Percentiles rank a stretch among this genome's conserved stretches.
phyloP scores from a whole-genome alignment of 2,113 vertebrate species.

The Muscicapa adusta region DNA sequence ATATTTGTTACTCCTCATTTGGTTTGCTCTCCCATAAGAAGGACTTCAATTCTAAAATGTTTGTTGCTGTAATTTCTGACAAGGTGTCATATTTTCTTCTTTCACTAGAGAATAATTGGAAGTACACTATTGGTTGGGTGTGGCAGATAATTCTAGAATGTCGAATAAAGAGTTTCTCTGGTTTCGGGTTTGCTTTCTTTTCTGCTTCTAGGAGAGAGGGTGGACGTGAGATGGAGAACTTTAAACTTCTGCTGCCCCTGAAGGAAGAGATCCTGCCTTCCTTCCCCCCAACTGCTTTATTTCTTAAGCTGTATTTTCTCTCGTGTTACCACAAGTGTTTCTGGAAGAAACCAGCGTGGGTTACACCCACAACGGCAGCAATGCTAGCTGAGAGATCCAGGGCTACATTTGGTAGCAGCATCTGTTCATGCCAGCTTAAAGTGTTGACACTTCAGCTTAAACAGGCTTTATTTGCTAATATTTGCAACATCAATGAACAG shows the following conservation, averaged over 20 bases:
- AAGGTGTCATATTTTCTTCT: background rate
- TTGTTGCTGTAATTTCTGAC: background rate
- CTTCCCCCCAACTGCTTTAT: background rate
- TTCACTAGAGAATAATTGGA: background rate
- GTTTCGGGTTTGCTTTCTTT: background rate
- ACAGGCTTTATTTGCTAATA: constrained; percentile 23
- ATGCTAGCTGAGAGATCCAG: background rate
- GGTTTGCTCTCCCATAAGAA: background rate
- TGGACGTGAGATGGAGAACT: background rate
- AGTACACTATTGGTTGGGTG: background rate
- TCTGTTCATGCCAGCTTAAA: background rate
- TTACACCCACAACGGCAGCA: background rate
- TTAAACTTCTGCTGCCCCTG: background rate
- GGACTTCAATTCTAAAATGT: background rate
- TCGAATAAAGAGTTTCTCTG: background rate
- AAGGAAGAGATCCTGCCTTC: background rate
- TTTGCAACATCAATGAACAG: background rate
- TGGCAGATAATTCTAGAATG: background rate
- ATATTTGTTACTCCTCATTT: background rate
- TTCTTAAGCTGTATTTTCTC: background rate
- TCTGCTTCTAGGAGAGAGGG: background rate
- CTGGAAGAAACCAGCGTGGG: background rate
- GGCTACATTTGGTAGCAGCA: background rate
- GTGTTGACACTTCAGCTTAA: background rate
- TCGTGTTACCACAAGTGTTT: background rate